Evolutionary conservation across 2,888 invertebrate genomes (phyloP).

Genomic region (Hydraecia micacea): DNA sequence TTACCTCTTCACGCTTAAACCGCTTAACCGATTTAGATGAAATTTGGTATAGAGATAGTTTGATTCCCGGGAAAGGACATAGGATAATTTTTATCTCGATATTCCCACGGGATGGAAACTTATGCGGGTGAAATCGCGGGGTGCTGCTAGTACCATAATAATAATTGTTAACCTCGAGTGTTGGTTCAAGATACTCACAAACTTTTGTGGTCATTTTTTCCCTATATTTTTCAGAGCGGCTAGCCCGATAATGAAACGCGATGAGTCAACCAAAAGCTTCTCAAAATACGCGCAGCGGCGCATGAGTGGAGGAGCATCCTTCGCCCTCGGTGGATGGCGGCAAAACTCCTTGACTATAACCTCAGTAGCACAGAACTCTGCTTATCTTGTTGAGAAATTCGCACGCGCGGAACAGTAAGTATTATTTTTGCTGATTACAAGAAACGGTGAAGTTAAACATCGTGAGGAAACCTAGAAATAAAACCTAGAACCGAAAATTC

Average conservation of each 20-base stretch:
- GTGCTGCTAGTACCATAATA: too few relatives aligned
- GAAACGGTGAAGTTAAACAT: neutral
- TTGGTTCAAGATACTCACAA: neutral
- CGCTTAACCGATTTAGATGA: too few relatives aligned
- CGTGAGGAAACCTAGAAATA: too few relatives aligned
- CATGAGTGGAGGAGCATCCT: slow-evolving; percentile 65
- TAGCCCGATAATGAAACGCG: slow-evolving; percentile 87
- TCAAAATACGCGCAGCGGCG: slow-evolving; percentile 69
- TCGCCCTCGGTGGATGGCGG: slow-evolving; percentile 75
- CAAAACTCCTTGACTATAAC: slow-evolving; percentile 83
- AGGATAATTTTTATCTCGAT: too few relatives aligned
- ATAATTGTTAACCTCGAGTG: neutral
- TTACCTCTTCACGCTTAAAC: too few relatives aligned
- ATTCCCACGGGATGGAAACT: too few relatives aligned
- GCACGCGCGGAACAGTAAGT: slow-evolving; percentile 76
- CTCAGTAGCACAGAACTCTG: slow-evolving; percentile 79
- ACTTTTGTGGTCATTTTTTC: neutral
- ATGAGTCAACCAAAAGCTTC: slow-evolving; percentile 83
- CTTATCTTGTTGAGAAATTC: slow-evolving; percentile 77
- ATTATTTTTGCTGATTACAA: slow-evolving; percentile 12
- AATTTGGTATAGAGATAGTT: too few relatives aligned
- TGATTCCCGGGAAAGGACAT: too few relatives aligned
- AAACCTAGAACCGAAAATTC: too few relatives aligned
- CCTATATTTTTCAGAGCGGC: slow-evolving; percentile 76
- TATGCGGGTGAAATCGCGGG: too few relatives aligned